These are phyloP conservation scores for Heterodera carotae DNA, from an alignment of 1,140 invertebrate species.

Conservation along the genomic window DNA sequence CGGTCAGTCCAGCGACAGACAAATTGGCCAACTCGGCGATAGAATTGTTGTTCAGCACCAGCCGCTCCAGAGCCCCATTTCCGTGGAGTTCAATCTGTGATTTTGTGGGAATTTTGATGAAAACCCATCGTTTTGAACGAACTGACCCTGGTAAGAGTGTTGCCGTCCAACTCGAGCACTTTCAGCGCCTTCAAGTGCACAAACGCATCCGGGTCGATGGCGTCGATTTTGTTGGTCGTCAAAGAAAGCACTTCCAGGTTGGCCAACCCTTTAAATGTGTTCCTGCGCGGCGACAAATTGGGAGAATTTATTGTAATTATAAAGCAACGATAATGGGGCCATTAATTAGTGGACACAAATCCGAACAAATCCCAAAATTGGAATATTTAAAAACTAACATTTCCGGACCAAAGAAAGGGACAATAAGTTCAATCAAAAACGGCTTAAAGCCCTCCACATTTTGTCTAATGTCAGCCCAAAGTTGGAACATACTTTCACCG, in stretches of 20 bases:
- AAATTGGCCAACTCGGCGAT: slow-evolving; percentile 51
- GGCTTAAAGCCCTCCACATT: too few species aligned
- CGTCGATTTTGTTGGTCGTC: slow-evolving; percentile 41
- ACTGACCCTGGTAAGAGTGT: slow-evolving; percentile 43
- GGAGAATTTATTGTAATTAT: too few species aligned
- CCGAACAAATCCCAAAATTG: too few species aligned
- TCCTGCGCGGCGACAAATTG: slow-evolving; percentile 12
- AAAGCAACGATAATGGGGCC: too few species aligned
- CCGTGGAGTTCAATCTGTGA: slow-evolving; percentile 48
- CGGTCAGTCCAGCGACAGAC: slow-evolving; percentile 41
- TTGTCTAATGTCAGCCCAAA: too few species aligned
- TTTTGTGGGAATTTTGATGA: background rate
- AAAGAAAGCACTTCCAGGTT: slow-evolving; percentile 51
- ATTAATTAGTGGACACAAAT: too few species aligned
- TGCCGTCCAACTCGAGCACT: slow-evolving; percentile 54
- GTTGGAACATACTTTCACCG: background rate
- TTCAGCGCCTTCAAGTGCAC: slow-evolving; percentile 47
- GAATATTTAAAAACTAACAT: too few species aligned
- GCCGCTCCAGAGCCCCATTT: slow-evolving; percentile 49
- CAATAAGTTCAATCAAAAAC: too few species aligned
- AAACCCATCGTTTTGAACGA: background rate
- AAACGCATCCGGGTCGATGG: slow-evolving; percentile 49
- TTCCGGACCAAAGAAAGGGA: too few species aligned
- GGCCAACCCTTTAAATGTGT: slow-evolving; percentile 57
- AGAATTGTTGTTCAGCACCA: slow-evolving; percentile 60